A percentile compares a stretch with the other conserved stretches of the same genome.
Conservation (phyloP, 2,797 vertebrate genomes). For the Selene dorsalis region DNA sequence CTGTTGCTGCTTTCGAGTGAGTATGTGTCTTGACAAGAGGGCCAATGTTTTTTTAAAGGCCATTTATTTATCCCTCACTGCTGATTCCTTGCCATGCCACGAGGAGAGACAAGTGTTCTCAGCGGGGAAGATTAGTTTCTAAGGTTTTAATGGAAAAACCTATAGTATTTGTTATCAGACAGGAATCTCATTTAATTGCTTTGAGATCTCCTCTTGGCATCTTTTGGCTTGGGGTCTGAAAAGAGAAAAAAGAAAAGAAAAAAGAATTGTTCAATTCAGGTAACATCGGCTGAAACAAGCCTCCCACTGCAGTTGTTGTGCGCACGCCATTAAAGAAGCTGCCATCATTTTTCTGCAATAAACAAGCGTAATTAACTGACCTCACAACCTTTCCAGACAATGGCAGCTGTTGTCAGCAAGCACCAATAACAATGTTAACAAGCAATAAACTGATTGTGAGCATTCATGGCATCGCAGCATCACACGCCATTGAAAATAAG, state of each 20-base stretch:
- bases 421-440: slow-evolving; percentile 61
- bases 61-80: slow-evolving; percentile 81
- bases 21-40: slow-evolving; percentile 83
- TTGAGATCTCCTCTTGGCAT: slow-evolving; percentile 66
- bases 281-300: slow-evolving; percentile 60
- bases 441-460: slow-evolving; percentile 68
- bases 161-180: slow-evolving; percentile 61
- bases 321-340: slow-evolving; percentile 46
- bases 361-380: slow-evolving; percentile 77
- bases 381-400: slow-evolving; percentile 81
- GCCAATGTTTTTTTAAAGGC: slow-evolving; percentile 77
- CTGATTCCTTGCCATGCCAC: slow-evolving; percentile 77
- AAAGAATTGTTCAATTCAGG: slow-evolving; percentile 44
- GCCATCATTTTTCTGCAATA: slow-evolving; percentile 67
- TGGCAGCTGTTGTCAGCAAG: slow-evolving; percentile 57
- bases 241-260: background rate
- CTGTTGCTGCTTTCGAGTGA: slow-evolving; percentile 76
- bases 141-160: slow-evolving; percentile 73
- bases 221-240: slow-evolving; percentile 32
- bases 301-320: slow-evolving; percentile 30
- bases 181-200: slow-evolving; percentile 75
- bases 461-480: slow-evolving; percentile 14
- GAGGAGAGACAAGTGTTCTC: slow-evolving; percentile 79
- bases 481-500: background rate
- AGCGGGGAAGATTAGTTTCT: slow-evolving; percentile 68